Conservation (phyloP, 37 sponge, comb jelly and placozoan genomes). For the Petrosia ficiformis region DNA sequence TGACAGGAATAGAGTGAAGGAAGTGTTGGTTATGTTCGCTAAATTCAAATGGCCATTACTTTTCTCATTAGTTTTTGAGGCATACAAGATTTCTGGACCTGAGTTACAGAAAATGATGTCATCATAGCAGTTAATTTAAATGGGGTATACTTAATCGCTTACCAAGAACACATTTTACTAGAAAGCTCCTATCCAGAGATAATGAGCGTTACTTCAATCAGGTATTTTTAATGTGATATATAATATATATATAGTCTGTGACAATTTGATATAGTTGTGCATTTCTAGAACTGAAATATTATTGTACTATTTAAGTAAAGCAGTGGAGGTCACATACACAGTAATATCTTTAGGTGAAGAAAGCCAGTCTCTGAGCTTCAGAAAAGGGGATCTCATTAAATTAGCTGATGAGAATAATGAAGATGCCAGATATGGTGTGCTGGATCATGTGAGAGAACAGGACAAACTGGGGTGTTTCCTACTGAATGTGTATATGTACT, state of each 20-base stretch:
- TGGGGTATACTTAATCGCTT: conserved; percentile 92
- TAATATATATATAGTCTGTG: not conserved
- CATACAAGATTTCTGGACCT: conserved; percentile 89
- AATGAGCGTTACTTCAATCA: conserved; percentile 77
- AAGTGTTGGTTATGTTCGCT: conserved; percentile 84
- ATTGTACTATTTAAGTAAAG: conserved; percentile 27
- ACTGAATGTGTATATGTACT: conserved; percentile 96
- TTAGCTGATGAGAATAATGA: conserved; percentile 73
- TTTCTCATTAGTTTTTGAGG: conserved; percentile 93
- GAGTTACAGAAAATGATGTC: conserved; percentile 91
- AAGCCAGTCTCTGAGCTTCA: conserved; percentile 87
- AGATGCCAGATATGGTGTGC: conserved; percentile 86
- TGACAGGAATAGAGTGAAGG: conserved; percentile 80
- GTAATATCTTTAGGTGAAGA: conserved; percentile 74
- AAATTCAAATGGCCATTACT: conserved; percentile 93
- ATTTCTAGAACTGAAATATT: conserved; percentile 53
- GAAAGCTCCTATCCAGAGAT: conserved; percentile 95
- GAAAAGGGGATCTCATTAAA: conserved; percentile 86
- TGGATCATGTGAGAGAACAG: conserved; percentile 78
- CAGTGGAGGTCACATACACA: not conserved
- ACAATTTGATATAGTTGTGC: not conserved
- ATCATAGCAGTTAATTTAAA: conserved; percentile 98
- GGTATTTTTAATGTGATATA: conserved; percentile 33
- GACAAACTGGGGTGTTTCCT: conserved; percentile 88
- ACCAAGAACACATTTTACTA: conserved; percentile 88